Evolutionary conservation across 2,113 vertebrate species (phyloP), one percentile per base, ranked within the genome.

Genomic region (Triplophysa siluroides): DNA sequence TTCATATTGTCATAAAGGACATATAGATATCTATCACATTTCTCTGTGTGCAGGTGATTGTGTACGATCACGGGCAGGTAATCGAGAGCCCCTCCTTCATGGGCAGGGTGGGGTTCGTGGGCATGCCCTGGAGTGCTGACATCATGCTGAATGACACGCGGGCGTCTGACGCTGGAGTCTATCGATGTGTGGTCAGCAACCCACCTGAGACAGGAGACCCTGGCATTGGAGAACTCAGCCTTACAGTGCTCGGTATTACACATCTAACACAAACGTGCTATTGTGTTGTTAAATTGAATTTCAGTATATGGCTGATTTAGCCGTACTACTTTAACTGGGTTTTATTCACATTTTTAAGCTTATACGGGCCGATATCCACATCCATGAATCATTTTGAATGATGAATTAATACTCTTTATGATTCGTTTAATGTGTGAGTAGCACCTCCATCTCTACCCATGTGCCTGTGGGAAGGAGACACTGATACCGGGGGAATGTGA

Each of bases 151-250:
- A 94, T n/a, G 80, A 89, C 79, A 93, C 93, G 0, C 91, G 84
- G 0, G 72, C 88, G 2, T 91, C 93, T 0, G 94, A 95, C 10
- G 90, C 92, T 0, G 94, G 94, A 0, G 72, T 87, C 12, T 95
- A 94, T 83, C 94, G 92, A 72, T 95, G 94, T 76, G 92, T 94
- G 86, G 94, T 95, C 78, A 93, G 88, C 76, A 95, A 95, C 83
- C 94, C 93, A 0, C 94, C 94, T 0, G 93, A 95, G 78, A 65
- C 86, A 0, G 89, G 91, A 41, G 88, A 90, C 19, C 89, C 92
- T 0, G 92, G 91, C 23, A 91, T 95, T 0, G 93, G 92, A 61
- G 92, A 94, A 71, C 82, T 95, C 74, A 70, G 75, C 52, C 92
- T 95, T 62, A 92, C 74, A 8, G 88, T 95, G 0, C 80, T 94